Evolutionary conservation across 2,113 vertebrate species (phyloP), one percentile per base, ranked within the genome.

Genomic region (Diglossa brunneiventris): DNA sequence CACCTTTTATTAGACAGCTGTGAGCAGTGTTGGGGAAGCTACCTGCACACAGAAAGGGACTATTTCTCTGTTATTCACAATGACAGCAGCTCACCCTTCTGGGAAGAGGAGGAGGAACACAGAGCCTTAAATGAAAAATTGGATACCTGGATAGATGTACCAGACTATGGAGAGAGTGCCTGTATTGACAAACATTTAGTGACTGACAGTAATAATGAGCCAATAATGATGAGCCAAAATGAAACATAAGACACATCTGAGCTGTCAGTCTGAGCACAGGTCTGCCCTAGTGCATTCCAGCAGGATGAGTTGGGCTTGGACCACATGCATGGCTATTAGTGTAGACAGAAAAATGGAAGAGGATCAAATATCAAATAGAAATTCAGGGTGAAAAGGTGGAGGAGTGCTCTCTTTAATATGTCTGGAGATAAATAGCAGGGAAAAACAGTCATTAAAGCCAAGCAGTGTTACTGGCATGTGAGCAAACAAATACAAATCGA

Each of bases 11-110:
- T n/a, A 76, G 17, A 67, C 37, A 73, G 31, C 41, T 50, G 23
- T 35, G 22, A 83, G 37, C 59, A 86, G 13, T 19, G 26, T 7
- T 64, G 55, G 44, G 26, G 39, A 62, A 91, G 42, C 39, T 70
- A 89, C 55, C 46, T 35, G 64, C 76, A 74, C 39, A 39, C 22
- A 87, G 46, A 78, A 30, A 44, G 24, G 19, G 28, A 55, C 47
- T 80, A 19, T 46, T 86, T 53, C 63, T 80, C 10, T 58, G 46
- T 42, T 70, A 79, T n/a, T 78, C 74, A 53, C 52, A 81, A 31
- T 30, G 50, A 70, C 46, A 42, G 89, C n/a, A 89, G 72, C 87
- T 94, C 76, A 91, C 69, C n/a, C 73, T 91, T 95, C 87, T 83
- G 80, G 77, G 73, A 89, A 92, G n/a, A 62, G 55, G 19, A 89